These are phyloP conservation scores for Procavia capensis DNA, from an alignment of 2,113 vertebrate genomes.

Conservation along the genomic window DNA sequence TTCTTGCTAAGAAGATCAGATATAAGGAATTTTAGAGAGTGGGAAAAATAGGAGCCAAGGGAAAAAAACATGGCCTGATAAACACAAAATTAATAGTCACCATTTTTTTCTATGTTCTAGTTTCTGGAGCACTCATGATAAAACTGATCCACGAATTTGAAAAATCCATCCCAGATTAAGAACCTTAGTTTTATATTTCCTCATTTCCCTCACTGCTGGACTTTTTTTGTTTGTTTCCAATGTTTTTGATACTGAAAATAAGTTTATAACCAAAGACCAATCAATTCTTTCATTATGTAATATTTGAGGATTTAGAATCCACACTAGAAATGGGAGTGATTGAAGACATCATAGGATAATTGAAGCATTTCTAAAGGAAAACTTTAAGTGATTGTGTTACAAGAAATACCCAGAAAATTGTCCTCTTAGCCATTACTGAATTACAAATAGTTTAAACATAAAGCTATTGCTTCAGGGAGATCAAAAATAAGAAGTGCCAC, in stretches of 20 bases:
- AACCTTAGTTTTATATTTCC: not conserved
- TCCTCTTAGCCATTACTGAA: slow-evolving; percentile 40
- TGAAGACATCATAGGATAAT: slow-evolving; percentile 18
- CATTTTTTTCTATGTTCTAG: slow-evolving; percentile 25
- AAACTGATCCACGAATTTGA: not conserved
- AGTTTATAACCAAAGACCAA: not conserved
- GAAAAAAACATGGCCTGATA: slow-evolving; percentile 7
- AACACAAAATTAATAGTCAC: not conserved
- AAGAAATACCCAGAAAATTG: slow-evolving; percentile 53
- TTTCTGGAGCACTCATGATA: slow-evolving; percentile 31
- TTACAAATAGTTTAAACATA: slow-evolving; percentile 63
- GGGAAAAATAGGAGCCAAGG: not conserved
- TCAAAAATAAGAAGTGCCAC: slow-evolving; percentile 61
- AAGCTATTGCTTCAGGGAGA: slow-evolving; percentile 55
- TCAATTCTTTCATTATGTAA: slow-evolving; percentile 21
- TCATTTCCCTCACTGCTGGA: not conserved
- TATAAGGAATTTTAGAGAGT: not conserved
- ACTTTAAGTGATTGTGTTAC: slow-evolving; percentile 21
- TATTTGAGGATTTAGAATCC: slow-evolving; percentile 52
- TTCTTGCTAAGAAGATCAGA: not conserved
- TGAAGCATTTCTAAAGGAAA: slow-evolving; percentile 50
- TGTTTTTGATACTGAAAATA: slow-evolving; percentile 35
- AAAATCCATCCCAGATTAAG: not conserved
- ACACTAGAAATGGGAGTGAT: slow-evolving; percentile 19
- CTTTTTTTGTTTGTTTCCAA: not conserved